Conservation (phyloP, 1,140 invertebrate species). For the Anastatus disparis region DNA sequence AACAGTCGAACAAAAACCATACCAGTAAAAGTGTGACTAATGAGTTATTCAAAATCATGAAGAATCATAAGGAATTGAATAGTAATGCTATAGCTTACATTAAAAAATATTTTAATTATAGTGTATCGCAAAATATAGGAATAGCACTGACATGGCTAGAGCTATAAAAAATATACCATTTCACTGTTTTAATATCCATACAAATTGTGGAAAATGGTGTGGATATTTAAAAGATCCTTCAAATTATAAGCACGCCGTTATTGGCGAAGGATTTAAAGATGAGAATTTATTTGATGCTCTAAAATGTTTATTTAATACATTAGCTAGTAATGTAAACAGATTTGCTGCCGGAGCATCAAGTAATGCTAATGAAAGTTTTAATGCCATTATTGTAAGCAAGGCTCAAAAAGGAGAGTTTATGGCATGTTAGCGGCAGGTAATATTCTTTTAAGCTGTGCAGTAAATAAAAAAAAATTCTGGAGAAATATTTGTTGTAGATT, state of each 20-base stretch:
- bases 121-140: slow-evolving; percentile 43
- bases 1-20: slow-evolving; percentile 45
- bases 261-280: slow-evolving; percentile 40
- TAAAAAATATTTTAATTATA: slow-evolving; percentile 40
- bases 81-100: slow-evolving; percentile 37
- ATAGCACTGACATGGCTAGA: slow-evolving; percentile 26
- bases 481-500: slow-evolving; percentile 31
- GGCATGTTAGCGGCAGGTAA: slow-evolving; percentile 22
- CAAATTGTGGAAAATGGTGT: slow-evolving; percentile 43
- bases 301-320: slow-evolving; percentile 11
- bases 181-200: slow-evolving; percentile 39
- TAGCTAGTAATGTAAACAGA: slow-evolving; percentile 18
- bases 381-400: slow-evolving; percentile 35
- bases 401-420: slow-evolving; percentile 36
- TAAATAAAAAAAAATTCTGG: slow-evolving; percentile 40
- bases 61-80: slow-evolving; percentile 10
- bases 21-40: slow-evolving; percentile 40
- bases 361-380: slow-evolving; percentile 40
- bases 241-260: slow-evolving; percentile 30
- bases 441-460: slow-evolving; percentile 16
- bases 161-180: slow-evolving; percentile 42
- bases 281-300: not conserved
- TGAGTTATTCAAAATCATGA: slow-evolving; percentile 36
- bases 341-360: slow-evolving; percentile 30
- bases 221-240: slow-evolving; percentile 19